These are phyloP conservation scores for Protodeltote pygarga DNA, from an alignment of 2,888 invertebrate genomes.

Conservation along the genomic window DNA sequence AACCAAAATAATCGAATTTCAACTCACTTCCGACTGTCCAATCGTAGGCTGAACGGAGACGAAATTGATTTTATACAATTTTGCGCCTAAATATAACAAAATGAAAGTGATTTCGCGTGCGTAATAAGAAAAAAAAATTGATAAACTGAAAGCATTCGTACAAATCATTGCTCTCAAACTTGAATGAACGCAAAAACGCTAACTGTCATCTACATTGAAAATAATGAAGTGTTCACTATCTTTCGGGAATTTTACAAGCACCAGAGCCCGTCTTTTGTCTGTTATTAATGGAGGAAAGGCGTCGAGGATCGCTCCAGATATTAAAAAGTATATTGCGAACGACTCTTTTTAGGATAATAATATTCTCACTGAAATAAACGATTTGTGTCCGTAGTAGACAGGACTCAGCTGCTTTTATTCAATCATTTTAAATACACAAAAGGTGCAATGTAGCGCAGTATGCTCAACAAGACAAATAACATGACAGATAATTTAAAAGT, in stretches of 20 bases:
- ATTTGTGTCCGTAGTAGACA: neutral
- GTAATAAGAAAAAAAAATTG: too few relatives aligned
- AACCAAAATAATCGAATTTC: too few relatives aligned
- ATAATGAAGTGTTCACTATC: neutral
- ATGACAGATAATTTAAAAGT: too few relatives aligned
- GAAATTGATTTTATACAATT: too few relatives aligned
- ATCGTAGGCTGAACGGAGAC: too few relatives aligned
- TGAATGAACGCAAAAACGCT: neutral
- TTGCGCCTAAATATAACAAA: too few relatives aligned
- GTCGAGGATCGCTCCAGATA: neutral
- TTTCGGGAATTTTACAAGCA: neutral
- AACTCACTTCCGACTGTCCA: too few relatives aligned
- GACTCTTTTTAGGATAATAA: neutral
- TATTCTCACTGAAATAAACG: neutral
- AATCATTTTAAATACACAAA: neutral
- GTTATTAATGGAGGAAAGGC: neutral
- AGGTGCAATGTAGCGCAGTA: too few relatives aligned
- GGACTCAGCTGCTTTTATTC: neutral
- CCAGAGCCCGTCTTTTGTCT: neutral
- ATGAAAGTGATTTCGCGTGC: too few relatives aligned
- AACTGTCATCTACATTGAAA: neutral
- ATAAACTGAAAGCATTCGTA: too few relatives aligned
- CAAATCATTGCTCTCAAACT: neutral
- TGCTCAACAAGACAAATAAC: too few relatives aligned
- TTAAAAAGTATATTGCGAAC: neutral